Evolutionary conservation across 2,113 vertebrate genomes (phyloP).

Genomic region (Calonectris borealis): DNA sequence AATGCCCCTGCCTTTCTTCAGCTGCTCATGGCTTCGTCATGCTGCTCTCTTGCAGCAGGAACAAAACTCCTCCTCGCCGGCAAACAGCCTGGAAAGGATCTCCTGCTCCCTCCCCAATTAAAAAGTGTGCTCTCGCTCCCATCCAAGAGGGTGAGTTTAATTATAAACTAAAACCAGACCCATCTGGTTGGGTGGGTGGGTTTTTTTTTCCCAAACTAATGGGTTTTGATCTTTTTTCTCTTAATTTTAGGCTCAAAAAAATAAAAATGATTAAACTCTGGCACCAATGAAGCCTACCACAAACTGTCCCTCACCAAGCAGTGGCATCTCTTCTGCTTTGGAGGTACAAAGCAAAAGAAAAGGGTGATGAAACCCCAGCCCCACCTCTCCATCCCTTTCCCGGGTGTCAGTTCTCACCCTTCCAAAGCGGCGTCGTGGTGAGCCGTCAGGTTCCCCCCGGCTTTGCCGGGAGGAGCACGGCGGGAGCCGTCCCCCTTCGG

Average conservation of each 20-base stretch:
- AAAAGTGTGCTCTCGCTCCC: not conserved
- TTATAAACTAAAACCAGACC: not conserved
- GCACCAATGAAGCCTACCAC: not conserved
- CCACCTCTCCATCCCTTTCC: fast-evolving
- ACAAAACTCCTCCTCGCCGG: fast-evolving
- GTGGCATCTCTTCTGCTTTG: not conserved
- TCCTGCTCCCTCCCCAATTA: not conserved
- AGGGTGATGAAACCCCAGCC: not conserved
- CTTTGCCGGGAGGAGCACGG: not conserved
- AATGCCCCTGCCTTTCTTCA: not conserved
- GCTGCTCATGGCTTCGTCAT: not conserved
- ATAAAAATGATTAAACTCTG: not conserved
- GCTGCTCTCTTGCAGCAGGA: not conserved
- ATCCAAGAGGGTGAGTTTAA: not conserved
- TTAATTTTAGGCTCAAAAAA: not conserved
- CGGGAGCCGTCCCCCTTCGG: not conserved
- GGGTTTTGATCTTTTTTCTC: not conserved
- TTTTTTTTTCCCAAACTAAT: not conserved
- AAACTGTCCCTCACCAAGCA: not conserved
- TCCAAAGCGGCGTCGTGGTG: fast-evolving
- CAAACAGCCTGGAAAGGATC: not conserved
- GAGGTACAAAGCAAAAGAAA: not conserved
- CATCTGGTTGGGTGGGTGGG: not conserved
- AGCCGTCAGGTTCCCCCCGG: not conserved
- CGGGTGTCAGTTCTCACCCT: not conserved